Evolutionary conservation across 2,888 invertebrate genomes (phyloP).

Genomic region (Drosophila barbarae): DNA sequence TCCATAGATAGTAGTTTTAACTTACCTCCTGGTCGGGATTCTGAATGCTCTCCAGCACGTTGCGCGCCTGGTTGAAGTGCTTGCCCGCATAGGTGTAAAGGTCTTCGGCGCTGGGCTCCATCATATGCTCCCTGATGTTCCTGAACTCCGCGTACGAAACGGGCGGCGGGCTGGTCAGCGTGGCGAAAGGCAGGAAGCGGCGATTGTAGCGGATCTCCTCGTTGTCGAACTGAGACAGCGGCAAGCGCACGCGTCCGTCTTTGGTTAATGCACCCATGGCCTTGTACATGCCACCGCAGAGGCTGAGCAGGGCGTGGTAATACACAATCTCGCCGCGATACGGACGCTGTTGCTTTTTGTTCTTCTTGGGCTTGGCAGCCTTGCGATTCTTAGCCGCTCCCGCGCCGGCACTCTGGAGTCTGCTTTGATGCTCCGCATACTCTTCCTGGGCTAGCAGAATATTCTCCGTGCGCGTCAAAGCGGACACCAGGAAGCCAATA

Average conservation of each 20-base stretch:
- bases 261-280: conserved; percentile 94
- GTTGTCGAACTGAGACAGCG: conserved; percentile 93
- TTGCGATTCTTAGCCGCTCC: conserved; percentile 76
- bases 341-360: conserved; percentile 84
- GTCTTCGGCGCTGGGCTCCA: conserved; percentile 82
- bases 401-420: conserved; percentile 54
- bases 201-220: conserved; percentile 97
- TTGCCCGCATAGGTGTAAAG: conserved; percentile 92
- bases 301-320: conserved; percentile 94
- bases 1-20: not conserved
- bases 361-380: conserved; percentile 80
- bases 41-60: conserved; percentile 89
- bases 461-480: conserved; percentile 92
- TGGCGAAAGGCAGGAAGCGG: conserved; percentile 93
- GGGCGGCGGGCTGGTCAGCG: conserved; percentile 92
- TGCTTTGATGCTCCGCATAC: conserved; percentile 80
- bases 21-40: conserved; percentile 89
- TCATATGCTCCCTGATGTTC: conserved; percentile 87
- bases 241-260: conserved; percentile 91
- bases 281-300: conserved; percentile 98
- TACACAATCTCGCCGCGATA: conserved; percentile 91
- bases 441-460: conserved; percentile 89
- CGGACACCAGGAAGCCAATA: conserved; percentile 95
- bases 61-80: conserved; percentile 94
- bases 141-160: conserved; percentile 94